Conservation (phyloP, 1,140 invertebrate genomes). For the Doryteuthis pealeii region DNA sequence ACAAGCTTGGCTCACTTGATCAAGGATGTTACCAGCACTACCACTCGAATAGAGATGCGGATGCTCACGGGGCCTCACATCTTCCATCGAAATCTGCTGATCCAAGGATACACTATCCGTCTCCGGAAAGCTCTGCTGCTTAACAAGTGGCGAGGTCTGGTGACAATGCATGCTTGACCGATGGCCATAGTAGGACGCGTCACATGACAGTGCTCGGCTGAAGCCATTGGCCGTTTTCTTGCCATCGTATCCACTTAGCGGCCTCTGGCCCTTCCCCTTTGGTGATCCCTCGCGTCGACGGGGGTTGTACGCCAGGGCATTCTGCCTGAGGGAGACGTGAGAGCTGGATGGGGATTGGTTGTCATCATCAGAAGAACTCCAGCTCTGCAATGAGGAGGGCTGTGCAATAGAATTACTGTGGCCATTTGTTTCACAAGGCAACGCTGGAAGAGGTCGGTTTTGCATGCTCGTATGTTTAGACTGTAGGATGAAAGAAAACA, state of each 20-base stretch:
- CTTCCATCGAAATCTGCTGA: not conserved
- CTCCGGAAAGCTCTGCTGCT: slow-evolving; percentile 4
- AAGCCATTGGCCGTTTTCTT: not conserved
- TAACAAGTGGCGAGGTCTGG: not conserved
- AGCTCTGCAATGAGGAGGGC: slow-evolving; percentile 20
- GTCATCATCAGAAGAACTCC: slow-evolving; percentile 42
- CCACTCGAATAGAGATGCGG: not conserved
- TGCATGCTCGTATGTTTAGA: slow-evolving; percentile 32
- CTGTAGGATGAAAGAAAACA: slow-evolving; percentile 21
- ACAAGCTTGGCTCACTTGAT: not conserved
- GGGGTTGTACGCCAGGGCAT: slow-evolving; percentile 17
- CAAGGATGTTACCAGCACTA: not conserved
- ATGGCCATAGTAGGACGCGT: not conserved
- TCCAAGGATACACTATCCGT: not conserved
- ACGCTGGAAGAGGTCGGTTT: slow-evolving; percentile 42
- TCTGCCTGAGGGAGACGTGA: slow-evolving; percentile 16
- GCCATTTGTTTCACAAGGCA: slow-evolving; percentile 26
- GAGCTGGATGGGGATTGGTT: slow-evolving; percentile 22
- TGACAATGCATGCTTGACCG: slow-evolving; percentile 5
- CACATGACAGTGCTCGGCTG: slow-evolving; percentile 3
- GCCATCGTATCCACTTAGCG: slow-evolving; percentile 1
- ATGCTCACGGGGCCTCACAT: not conserved
- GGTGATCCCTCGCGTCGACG: slow-evolving; percentile 4
- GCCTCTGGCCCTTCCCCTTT: not conserved
- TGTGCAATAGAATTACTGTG: slow-evolving; percentile 23